These are phyloP conservation scores for Pipra filicauda DNA, from an alignment of 2,113 vertebrate species.

Conservation along the genomic window DNA sequence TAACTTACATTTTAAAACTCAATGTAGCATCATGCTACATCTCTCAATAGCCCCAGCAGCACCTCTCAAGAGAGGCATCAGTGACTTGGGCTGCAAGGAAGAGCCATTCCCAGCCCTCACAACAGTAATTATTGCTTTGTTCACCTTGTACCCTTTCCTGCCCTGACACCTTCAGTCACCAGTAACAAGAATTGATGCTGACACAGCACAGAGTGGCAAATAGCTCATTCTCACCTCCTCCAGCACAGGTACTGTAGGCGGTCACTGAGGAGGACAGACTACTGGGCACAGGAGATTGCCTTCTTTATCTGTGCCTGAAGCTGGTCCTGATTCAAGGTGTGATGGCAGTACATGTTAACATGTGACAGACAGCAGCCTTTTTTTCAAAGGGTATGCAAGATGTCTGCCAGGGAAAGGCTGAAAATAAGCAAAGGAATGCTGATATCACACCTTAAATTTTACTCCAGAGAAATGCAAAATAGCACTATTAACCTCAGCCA, in stretches of 20 bases:
- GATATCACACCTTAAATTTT: not conserved
- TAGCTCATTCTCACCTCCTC: not conserved
- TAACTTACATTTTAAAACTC: not conserved
- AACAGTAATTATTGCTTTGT: not conserved
- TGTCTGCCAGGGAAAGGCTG: not conserved
- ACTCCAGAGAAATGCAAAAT: not conserved
- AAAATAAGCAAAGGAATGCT: not conserved
- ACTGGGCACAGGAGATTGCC: not conserved
- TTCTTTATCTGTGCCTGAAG: not conserved
- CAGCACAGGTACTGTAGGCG: not conserved
- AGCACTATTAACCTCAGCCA: not conserved
- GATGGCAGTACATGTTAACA: not conserved
- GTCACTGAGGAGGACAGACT: not conserved
- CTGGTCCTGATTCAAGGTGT: not conserved
- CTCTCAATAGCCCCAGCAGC: not conserved
- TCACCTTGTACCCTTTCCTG: not conserved
- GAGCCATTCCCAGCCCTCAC: not conserved
- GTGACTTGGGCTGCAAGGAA: not conserved
- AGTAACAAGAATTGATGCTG: not conserved
- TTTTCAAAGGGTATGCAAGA: not conserved
- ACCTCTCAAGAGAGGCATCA: not conserved
- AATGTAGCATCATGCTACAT: not conserved
- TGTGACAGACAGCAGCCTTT: not conserved
- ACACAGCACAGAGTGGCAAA: not conserved
- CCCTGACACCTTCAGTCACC: not conserved